Conservation (phyloP, 2,797 vertebrate genomes). For the Thunnus albacares region DNA sequence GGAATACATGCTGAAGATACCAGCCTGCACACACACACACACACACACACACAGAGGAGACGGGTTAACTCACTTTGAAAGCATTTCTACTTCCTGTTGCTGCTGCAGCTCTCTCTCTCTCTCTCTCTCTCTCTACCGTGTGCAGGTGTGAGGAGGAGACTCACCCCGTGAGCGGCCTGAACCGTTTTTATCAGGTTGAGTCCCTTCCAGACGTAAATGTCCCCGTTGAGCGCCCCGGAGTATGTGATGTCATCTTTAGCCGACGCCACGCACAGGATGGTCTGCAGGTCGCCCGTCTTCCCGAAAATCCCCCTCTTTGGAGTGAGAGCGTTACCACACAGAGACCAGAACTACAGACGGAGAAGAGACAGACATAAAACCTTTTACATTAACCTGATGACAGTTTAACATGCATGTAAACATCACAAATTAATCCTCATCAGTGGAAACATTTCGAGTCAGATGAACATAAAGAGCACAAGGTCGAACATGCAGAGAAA, state of each 20-base stretch:
- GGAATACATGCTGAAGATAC: conserved; percentile 97
- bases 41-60: neutral
- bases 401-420: too few relatives aligned
- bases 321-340: conserved; percentile 95
- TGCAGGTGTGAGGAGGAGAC: conserved; percentile 7
- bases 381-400: too few relatives aligned
- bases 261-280: conserved; percentile 94
- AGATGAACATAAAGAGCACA: too few relatives aligned
- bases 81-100: too few relatives aligned
- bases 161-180: conserved; percentile 93
- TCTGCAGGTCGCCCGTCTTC: conserved; percentile 96
- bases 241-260: conserved; percentile 95
- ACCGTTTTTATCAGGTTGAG: conserved; percentile 92
- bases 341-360: conserved; percentile 91
- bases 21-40: conserved; percentile 85
- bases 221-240: conserved; percentile 95
- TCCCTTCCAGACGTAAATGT: conserved; percentile 97
- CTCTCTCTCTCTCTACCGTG: too few relatives aligned
- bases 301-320: conserved; percentile 96
- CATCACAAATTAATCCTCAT: too few relatives aligned
- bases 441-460: too few relatives aligned
- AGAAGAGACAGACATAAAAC: too few relatives aligned
- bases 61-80: too few relatives aligned
- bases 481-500: too few relatives aligned
- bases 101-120: too few relatives aligned